phyloP scores from a whole-genome alignment of 2,888 invertebrate species.

The Melanargia galathea region DNA sequence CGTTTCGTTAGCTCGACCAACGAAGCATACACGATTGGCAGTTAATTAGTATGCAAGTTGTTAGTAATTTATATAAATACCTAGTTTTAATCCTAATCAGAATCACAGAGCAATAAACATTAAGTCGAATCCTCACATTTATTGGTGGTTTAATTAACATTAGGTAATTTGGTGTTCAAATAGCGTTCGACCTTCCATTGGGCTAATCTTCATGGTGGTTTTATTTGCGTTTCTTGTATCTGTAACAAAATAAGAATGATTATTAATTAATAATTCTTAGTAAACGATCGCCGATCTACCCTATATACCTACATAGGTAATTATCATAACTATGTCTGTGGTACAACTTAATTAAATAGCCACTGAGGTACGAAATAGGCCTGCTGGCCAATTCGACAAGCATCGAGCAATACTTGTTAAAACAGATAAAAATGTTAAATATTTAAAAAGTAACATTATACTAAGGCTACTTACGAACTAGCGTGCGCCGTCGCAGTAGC shows the following conservation, averaged over 20 bases:
- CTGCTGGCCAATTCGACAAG: no score
- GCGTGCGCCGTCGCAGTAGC: constrained; percentile 50
- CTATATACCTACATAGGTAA: no score
- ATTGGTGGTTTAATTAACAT: neutral
- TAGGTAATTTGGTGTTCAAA: constrained; percentile 22
- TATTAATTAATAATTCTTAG: no score
- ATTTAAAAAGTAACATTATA: no score
- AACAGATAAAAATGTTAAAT: neutral
- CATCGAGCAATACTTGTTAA: no score
- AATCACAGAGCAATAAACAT: constrained; percentile 15
- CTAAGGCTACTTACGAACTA: constrained; percentile 10
- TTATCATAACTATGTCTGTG: no score
- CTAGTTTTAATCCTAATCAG: constrained; percentile 26
- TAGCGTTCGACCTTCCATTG: neutral
- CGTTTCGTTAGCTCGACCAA: constrained; percentile 10
- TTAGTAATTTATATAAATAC: constrained; percentile 18
- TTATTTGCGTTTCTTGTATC: constrained; percentile 38
- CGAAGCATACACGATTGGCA: constrained; percentile 31
- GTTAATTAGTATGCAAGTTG: constrained; percentile 24
- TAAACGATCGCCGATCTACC: no score
- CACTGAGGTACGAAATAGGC: no score
- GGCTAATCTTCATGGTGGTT: neutral
- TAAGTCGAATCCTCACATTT: neutral
- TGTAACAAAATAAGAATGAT: constrained; percentile 33
- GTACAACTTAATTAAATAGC: no score